Conservation (phyloP, 2,113 vertebrate species). For the Clupea harengus region DNA sequence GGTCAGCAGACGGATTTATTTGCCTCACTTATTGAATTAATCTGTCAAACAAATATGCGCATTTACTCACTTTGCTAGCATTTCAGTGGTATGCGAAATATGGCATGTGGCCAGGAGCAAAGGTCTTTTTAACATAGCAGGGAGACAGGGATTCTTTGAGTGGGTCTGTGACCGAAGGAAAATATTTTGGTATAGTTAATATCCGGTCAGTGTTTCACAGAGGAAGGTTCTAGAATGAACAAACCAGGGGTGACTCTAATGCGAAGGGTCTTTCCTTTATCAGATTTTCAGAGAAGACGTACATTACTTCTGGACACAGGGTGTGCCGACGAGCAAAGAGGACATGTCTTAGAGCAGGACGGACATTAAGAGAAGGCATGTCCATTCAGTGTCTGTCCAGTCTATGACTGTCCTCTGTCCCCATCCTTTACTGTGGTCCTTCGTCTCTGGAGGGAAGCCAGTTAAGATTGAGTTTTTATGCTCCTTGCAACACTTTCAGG, state of each 20-base stretch:
- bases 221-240: not conserved
- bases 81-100: not conserved
- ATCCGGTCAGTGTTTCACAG: not conserved
- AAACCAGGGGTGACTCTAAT: not conserved
- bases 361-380: not conserved
- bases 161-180: not conserved
- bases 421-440: not conserved
- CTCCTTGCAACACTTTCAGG: not conserved
- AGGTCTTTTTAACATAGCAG: not conserved
- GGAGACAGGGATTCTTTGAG: conserved; percentile 6
- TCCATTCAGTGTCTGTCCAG: not conserved
- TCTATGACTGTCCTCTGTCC: not conserved
- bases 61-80: conserved; percentile 1
- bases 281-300: not conserved
- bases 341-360: not conserved
- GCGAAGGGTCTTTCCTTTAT: no score
- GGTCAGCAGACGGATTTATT: not conserved
- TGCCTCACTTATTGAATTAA: conserved; percentile 16
- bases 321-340: not conserved
- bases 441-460: not conserved
- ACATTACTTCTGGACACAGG: not conserved
- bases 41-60: conserved; percentile 5
- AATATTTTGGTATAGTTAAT: conserved; percentile 1
- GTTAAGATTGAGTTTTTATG: not conserved
- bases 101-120: conserved; percentile 5